phyloP scores from a whole-genome alignment of 2,888 invertebrate genomes.

The Halictus quadricinctus region DNA sequence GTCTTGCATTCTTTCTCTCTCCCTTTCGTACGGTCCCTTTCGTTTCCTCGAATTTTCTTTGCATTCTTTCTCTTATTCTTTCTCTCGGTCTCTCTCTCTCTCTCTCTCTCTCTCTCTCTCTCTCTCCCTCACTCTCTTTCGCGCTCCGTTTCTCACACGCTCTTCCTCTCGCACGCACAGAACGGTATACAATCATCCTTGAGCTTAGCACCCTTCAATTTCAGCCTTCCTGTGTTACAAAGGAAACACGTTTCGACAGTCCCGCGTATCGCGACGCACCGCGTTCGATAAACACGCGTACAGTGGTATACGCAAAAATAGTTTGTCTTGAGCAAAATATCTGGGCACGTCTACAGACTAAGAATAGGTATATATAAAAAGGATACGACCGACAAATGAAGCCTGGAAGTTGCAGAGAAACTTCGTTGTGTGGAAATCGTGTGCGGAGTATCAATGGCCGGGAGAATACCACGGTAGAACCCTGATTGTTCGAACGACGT shows the following conservation, averaged over 20 bases:
- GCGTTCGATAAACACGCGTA: conserved; percentile 49
- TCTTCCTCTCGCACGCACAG: conserved; percentile 42
- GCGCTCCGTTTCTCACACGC: not conserved
- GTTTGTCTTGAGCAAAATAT: conserved; percentile 77
- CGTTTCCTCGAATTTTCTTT: conserved; percentile 19
- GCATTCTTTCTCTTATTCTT: not conserved
- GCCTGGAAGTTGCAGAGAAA: conserved; percentile 45
- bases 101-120: not conserved
- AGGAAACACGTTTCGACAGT: conserved; percentile 70
- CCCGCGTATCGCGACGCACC: conserved; percentile 62
- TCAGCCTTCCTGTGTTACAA: conserved; percentile 76
- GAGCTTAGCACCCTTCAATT: conserved; percentile 78
- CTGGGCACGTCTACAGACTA: conserved; percentile 71
- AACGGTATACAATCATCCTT: conserved; percentile 62
- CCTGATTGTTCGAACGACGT: not conserved
- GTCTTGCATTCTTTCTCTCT: conserved; percentile 8
- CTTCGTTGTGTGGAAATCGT: conserved; percentile 39
- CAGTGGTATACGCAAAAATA: conserved; percentile 64
- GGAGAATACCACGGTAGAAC: not conserved
- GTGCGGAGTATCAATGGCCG: not conserved
- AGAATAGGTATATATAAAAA: conserved; percentile 61
- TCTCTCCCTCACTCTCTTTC: not conserved
- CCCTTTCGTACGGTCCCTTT: not conserved
- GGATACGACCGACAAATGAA: conserved; percentile 57
- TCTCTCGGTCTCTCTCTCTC: not conserved